Percentiles rank a stretch among this genome's conserved stretches.
Evolutionary conservation across 1,140 invertebrate species (phyloP).

Genomic region (Branchinecta lynchi): DNA sequence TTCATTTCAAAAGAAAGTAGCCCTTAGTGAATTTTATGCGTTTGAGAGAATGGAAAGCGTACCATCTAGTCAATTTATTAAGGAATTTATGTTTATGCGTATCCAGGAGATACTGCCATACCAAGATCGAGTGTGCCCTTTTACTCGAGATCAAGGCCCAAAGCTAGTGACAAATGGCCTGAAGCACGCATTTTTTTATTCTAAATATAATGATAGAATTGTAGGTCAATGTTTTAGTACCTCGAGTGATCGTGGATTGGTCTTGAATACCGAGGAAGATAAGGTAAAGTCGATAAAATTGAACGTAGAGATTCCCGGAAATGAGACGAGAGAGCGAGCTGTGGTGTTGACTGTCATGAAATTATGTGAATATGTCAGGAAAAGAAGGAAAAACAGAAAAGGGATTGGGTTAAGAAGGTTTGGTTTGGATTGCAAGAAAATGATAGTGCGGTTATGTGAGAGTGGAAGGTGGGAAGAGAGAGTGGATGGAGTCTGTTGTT

Average conservation of each 20-base stretch:
- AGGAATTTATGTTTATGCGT: conserved; percentile 2
- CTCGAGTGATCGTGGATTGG: conserved; percentile 3
- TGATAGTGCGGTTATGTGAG: too few relatives aligned
- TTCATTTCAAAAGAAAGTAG: conserved; percentile 1
- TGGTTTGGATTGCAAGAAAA: not conserved
- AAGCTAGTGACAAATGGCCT: conserved; percentile 6
- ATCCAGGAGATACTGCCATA: not conserved
- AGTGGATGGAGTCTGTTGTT: too few relatives aligned
- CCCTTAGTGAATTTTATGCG: not conserved
- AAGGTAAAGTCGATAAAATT: conserved; percentile 7
- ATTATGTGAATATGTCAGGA: conserved; percentile 2
- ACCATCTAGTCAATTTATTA: conserved; percentile 6
- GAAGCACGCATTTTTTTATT: conserved; percentile 2
- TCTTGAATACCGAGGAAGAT: conserved; percentile 9
- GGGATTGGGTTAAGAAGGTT: conserved; percentile 9
- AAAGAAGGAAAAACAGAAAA: conserved; percentile 7
- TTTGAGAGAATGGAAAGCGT: conserved; percentile 1
- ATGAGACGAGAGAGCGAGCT: conserved; percentile 8
- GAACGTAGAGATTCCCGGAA: conserved; percentile 8
- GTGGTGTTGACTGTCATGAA: conserved; percentile 6
- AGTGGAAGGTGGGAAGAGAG: too few relatives aligned
- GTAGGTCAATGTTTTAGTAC: conserved; percentile 6
- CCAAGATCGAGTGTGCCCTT: not conserved
- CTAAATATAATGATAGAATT: conserved; percentile 10
- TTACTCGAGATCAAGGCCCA: conserved; percentile 5